These are phyloP conservation scores for Cantharis rustica DNA, from an alignment of 2,888 invertebrate genomes.

Conservation along the genomic window DNA sequence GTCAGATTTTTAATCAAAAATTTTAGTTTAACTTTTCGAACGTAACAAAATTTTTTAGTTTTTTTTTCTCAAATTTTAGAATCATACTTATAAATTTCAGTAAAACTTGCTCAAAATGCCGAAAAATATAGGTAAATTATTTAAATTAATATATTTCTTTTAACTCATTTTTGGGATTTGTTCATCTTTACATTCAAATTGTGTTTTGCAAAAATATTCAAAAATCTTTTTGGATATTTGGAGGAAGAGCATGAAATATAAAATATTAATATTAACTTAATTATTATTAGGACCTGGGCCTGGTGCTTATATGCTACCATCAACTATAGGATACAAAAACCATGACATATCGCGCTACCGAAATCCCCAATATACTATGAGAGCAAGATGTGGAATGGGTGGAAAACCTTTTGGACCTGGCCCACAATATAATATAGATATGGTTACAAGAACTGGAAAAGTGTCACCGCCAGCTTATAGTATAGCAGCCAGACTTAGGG, in stretches of 20 bases:
- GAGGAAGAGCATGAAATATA: neutral
- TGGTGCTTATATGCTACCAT: slow-evolving; percentile 66
- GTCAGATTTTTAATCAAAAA: neutral
- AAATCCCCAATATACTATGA: slow-evolving; percentile 69
- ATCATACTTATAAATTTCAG: neutral
- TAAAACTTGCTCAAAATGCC: neutral
- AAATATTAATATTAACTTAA: neutral
- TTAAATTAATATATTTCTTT: neutral
- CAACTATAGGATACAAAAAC: slow-evolving; percentile 63
- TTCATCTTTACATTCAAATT: too few relatives aligned
- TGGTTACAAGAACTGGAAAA: slow-evolving; percentile 56
- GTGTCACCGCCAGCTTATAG: slow-evolving; percentile 60
- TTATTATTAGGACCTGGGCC: slow-evolving; percentile 67
- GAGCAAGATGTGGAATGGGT: slow-evolving; percentile 44
- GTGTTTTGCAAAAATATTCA: too few relatives aligned
- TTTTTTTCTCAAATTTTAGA: neutral
- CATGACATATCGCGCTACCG: slow-evolving; percentile 68
- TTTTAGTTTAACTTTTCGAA: neutral
- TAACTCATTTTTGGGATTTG: neutral
- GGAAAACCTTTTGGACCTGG: slow-evolving; percentile 51
- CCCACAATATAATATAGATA: slow-evolving; percentile 58
- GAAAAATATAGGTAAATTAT: neutral
- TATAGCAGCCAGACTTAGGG: slow-evolving; percentile 33
- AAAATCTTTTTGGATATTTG: too few relatives aligned
- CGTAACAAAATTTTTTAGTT: neutral